A percentile compares a stretch with the other conserved stretches of the same genome.
Conservation (phyloP, 2,797 vertebrate species). For the Buceros bicornis region DNA sequence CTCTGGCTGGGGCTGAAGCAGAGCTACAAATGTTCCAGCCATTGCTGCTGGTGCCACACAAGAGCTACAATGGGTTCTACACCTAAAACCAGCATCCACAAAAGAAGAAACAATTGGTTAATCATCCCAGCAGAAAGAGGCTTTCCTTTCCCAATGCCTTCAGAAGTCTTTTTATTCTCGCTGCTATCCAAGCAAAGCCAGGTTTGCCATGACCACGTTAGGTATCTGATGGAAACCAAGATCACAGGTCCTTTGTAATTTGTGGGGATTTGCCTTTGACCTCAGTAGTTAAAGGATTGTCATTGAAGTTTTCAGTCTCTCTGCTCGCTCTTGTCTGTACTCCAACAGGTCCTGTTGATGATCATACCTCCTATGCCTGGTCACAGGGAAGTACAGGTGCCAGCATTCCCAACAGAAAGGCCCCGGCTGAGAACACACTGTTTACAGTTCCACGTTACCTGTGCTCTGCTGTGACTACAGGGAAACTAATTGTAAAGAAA, state of each 20-base stretch:
- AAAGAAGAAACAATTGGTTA: not conserved
- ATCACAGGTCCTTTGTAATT: not conserved
- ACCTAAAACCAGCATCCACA: not conserved
- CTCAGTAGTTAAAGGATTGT: conserved; percentile 75
- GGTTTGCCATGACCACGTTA: not conserved
- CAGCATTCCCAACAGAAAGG: conserved; percentile 83
- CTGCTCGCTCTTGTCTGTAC: conserved; percentile 61
- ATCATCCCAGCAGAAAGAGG: not conserved
- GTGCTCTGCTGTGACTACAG: conserved; percentile 63
- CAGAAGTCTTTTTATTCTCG: not conserved
- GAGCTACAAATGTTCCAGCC: not conserved
- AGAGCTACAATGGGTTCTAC: not conserved
- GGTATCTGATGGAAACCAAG: conserved; percentile 65
- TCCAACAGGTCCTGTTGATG: not conserved
- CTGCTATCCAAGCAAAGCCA: not conserved
- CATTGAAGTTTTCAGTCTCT: conserved; percentile 79
- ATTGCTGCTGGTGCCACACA: not conserved
- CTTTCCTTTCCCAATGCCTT: not conserved
- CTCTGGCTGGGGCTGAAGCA: not conserved
- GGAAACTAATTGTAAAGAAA: conserved; percentile 53
- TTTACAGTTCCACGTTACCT: conserved; percentile 79
- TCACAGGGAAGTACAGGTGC: conserved; percentile 81
- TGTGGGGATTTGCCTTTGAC: not conserved
- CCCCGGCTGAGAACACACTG: conserved; percentile 83
- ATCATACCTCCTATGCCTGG: conserved; percentile 72